phyloP scores from a whole-genome alignment of 2,797 vertebrate genomes.

The Sebastolobus altivelis region DNA sequence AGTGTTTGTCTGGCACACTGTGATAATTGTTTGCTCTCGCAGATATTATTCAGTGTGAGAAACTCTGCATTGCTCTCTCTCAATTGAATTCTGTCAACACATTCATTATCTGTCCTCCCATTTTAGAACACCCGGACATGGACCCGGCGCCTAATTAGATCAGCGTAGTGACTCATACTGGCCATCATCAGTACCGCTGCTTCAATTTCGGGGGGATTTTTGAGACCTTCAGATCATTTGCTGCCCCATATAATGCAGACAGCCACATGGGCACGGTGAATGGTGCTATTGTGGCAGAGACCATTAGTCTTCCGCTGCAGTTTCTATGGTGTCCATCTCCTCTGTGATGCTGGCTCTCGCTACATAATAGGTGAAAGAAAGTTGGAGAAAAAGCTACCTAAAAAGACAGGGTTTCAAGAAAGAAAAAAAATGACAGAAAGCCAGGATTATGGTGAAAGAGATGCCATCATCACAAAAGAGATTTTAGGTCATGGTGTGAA shows the following conservation, averaged over 20 bases:
- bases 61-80: slow-evolving; percentile 24
- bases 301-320: slow-evolving; percentile 44
- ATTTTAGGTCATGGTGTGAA: background rate
- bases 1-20: slow-evolving; percentile 16
- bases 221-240: slow-evolving; percentile 47
- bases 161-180: slow-evolving; percentile 37
- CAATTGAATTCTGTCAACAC: slow-evolving; percentile 32
- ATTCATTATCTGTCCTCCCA: slow-evolving; percentile 38
- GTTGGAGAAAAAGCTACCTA: slow-evolving; percentile 25
- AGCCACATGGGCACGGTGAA: slow-evolving; percentile 45
- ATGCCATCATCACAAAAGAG: background rate
- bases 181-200: slow-evolving; percentile 10
- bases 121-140: slow-evolving; percentile 29
- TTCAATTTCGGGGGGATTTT: slow-evolving; percentile 37
- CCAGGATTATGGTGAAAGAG: slow-evolving; percentile 14
- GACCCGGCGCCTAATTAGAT: slow-evolving; percentile 42
- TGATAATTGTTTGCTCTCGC: slow-evolving; percentile 25
- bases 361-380: slow-evolving; percentile 50
- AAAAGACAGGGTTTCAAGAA: slow-evolving; percentile 27
- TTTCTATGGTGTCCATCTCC: slow-evolving; percentile 57
- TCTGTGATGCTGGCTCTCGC: slow-evolving; percentile 35
- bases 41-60: slow-evolving; percentile 38
- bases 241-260: slow-evolving; percentile 24
- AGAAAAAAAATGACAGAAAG: background rate
- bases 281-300: slow-evolving; percentile 56